These are phyloP conservation scores for Danaus melanippus DNA, from an alignment of 1,140 invertebrate species.

Conservation along the genomic window DNA sequence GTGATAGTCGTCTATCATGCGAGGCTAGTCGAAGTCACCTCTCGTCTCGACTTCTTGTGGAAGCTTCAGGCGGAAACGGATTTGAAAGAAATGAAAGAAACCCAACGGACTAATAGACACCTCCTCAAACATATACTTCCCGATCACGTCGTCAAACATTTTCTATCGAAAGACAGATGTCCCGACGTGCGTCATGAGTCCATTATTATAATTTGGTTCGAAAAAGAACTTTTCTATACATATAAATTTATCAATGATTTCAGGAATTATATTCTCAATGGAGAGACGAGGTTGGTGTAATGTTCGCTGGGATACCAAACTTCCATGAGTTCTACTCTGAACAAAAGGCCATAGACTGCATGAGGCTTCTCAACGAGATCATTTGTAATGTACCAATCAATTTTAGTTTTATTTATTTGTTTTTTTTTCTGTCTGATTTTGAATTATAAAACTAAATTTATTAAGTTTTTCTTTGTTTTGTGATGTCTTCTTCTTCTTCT, in stretches of 20 bases:
- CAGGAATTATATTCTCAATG: constrained; percentile 96
- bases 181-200: constrained; percentile 74
- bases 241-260: constrained; percentile 26
- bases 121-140: constrained; percentile 95
- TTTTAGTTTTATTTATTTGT: constrained; percentile 4
- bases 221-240: background rate
- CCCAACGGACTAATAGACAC: constrained; percentile 87
- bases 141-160: constrained; percentile 96
- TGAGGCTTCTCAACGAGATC: constrained; percentile 97
- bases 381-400: constrained; percentile 80
- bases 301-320: constrained; percentile 98
- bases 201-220: background rate
- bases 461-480: background rate
- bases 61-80: constrained; percentile 93
- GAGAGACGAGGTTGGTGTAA: constrained; percentile 93
- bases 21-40: constrained; percentile 90
- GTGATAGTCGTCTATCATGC: constrained; percentile 92
- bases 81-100: constrained; percentile 92
- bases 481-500: too few relatives aligned
- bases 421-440: constrained; percentile 1
- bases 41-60: constrained; percentile 95
- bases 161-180: constrained; percentile 81
- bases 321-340: constrained; percentile 99
- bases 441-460: background rate
- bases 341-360: constrained; percentile 97